Base-by-base conservation (phyloP, 1,140 invertebrate genomes). In the Coenobita brevimanus region DNA sequence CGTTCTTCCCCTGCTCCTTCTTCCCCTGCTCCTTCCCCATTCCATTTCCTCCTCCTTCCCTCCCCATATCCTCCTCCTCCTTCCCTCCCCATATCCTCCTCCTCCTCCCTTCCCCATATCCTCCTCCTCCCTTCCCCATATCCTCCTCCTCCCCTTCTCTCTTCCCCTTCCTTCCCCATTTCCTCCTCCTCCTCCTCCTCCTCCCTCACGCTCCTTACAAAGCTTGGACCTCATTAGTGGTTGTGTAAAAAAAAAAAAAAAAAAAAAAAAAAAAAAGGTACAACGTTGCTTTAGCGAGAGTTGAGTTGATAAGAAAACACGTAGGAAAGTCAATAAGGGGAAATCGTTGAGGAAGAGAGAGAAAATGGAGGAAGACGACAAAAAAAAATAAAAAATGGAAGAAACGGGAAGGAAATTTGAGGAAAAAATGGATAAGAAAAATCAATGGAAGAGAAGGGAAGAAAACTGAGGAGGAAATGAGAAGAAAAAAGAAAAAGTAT, bases 141-240 rank as follows among this genome's bases (percentile, higher is more conserved):
- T 43, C 41, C 73, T 43, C 15, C 75, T 43, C 15, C 27, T 10
- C 67, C 30, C 67, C 67, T 71, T 27, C 27, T 27, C 30, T 13
- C 30, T 30, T 13, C 17, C n/a, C n/a, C n/a, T n/a, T n/a, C n/a
- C n/a, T n/a, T n/a, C 30, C 0, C 43, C 41, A 4, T 57, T 33
- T 57, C 54, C 54, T 41, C 41, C 27, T 27, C 33, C 8, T 8
- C 62, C 24, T 33, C 30, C 38, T 41, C 27, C 0, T 41, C 78
- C 3, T 30, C 0, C 54, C 36, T 15, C 3, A 6, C 27, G 17
- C 78, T 80, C 54, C n/a, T 50, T 36, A 60, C 76, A 54, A 36
- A 80, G 27, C 30, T n/a, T 62, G 50, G 2, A 46, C 15, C 76
- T 80, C 76, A 60, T 80, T 80, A 60, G 50, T 27, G 27, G 30